Conservation (phyloP, 2,113 vertebrate genomes). For the Egretta garzetta region DNA sequence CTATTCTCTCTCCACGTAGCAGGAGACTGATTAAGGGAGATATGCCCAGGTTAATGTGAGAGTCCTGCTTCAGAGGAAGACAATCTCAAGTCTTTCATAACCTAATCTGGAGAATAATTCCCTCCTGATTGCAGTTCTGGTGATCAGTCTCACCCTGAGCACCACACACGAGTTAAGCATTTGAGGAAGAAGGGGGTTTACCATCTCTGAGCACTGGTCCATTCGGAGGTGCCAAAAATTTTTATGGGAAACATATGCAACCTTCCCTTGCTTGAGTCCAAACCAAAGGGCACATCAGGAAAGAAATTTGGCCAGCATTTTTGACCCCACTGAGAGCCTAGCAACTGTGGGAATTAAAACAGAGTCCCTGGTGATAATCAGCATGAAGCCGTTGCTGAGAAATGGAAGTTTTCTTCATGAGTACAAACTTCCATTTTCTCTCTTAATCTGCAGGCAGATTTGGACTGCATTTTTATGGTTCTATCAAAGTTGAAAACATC, state of each 20-base stretch:
- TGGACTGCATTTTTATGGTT: neutral
- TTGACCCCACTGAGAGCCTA: neutral
- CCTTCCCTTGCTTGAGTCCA: neutral
- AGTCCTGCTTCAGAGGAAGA: neutral
- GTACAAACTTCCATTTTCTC: neutral
- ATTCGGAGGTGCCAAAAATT: neutral
- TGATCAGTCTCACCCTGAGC: neutral
- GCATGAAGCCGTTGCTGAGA: neutral
- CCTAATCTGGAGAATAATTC: neutral
- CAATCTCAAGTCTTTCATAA: neutral
- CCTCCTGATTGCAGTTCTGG: neutral
- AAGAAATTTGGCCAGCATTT: neutral
- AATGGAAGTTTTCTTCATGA: neutral
- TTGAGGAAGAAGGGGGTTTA: neutral
- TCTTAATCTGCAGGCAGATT: neutral
- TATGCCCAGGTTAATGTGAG: neutral
- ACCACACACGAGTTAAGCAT: neutral
- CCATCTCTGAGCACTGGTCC: neutral
- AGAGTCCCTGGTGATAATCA: neutral
- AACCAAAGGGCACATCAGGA: neutral
- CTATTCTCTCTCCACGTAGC: neutral
- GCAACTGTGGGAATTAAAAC: neutral
- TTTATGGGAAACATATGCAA: neutral
- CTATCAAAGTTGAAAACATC: neutral
- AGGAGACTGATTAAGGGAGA: neutral